Evolutionary conservation across 2,797 vertebrate genomes (phyloP), one percentile per base, ranked within the genome.

Genomic region (Varecia variegata): DNA sequence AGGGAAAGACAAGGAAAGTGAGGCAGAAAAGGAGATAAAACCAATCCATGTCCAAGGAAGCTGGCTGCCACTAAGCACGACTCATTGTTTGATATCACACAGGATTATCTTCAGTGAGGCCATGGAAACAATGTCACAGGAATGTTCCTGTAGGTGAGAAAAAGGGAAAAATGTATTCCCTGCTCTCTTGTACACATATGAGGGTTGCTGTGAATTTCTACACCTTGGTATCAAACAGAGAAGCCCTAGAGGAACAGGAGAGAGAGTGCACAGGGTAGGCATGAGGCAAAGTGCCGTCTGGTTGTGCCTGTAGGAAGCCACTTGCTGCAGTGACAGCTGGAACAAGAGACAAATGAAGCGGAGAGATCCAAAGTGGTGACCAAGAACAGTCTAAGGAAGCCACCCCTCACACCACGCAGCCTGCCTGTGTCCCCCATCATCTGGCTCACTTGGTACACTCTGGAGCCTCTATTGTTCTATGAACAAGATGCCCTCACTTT

Each of bases 11-110:
- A 74, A 89, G 11, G 68, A 30, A 85, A 43, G 38, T 73, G 54
- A 96, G 88, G 77, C 4, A 68, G 21, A 43, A 91, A 91, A 85
- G 52, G 74, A 88, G 82, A 85, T 25, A 87, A 50, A 95, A 82
- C 30, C 91, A 84, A 79, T 25, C 25, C 62, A 89, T 90, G n/a
- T 43, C 30, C 68, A 83, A 93, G n/a, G 40, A 90, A 82, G 27
- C 38, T 77, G 47, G 60, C 32, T 35, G 47, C 68, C 25, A 79
- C 38, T 30, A 25, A 77, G 17, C 40, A 47, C 15, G 85, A 38
- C n/a, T 62, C 71, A 92, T 67, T 47, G 18, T 67, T 56, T 18
- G 54, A 50, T 77, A 84, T 47, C 52, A 43, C 52, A 43, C 1
- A 92, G 76, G 17, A 71, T 21, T n/a, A 25, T 70, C 83, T 90